phyloP scores from a whole-genome alignment of 2,888 invertebrate species.

The Chesias legatella region DNA sequence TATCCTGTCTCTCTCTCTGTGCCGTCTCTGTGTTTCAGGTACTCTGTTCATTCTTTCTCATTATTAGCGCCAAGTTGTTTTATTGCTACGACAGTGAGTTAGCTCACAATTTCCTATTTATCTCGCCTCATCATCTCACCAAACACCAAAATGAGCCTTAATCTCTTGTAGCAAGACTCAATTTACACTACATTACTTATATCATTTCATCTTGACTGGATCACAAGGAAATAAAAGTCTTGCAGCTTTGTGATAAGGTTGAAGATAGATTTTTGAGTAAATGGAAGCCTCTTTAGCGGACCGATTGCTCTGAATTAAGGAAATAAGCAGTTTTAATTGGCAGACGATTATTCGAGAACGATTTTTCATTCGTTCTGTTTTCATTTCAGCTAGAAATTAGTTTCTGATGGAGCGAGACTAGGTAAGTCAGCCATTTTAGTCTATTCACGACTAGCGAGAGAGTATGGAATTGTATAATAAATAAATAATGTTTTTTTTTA shows the following conservation, averaged over 20 bases:
- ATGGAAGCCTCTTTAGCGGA: constrained; percentile 52
- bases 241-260: constrained; percentile 18
- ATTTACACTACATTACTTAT: constrained; percentile 28
- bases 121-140: constrained; percentile 49
- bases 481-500: no score
- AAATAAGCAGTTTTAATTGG: constrained; percentile 77
- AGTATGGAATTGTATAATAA: no score
- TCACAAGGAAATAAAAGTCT: constrained; percentile 17
- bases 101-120: constrained; percentile 76
- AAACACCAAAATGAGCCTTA: constrained; percentile 39
- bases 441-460: no score
- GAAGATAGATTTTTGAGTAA: constrained; percentile 21
- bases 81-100: constrained; percentile 71
- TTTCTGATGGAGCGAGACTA: not conserved
- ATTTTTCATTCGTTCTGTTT: constrained; percentile 46
- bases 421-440: no score
- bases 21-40: constrained; percentile 32
- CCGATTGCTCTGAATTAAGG: constrained; percentile 72
- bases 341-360: constrained; percentile 63
- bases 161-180: constrained; percentile 25
- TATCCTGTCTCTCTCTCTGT: no score
- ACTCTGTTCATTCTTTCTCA: constrained; percentile 62
- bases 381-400: constrained; percentile 36
- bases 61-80: constrained; percentile 78
- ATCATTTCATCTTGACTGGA: constrained; percentile 34